phyloP scores from a whole-genome alignment of 2,888 invertebrate genomes.

The Chaetogeoica ovagalla region DNA sequence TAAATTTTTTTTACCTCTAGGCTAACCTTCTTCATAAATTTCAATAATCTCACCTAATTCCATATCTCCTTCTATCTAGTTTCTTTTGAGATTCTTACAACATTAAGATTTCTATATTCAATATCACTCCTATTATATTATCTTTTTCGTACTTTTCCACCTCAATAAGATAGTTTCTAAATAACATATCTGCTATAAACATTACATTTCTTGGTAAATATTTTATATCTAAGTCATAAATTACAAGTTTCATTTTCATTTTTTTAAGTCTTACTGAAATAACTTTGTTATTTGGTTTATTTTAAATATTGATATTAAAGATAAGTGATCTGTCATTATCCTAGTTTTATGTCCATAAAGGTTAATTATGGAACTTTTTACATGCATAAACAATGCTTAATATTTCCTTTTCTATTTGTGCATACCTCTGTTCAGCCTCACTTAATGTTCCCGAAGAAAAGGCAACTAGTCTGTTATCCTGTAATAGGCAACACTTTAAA shows the following conservation, averaged over 20 bases:
- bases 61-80: background rate
- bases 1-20: background rate
- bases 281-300: conserved; percentile 51
- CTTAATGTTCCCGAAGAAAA: conserved; percentile 58
- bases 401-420: conserved; percentile 58
- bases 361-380: conserved; percentile 58
- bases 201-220: conserved; percentile 57
- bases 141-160: background rate
- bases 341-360: conserved; percentile 57
- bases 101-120: background rate
- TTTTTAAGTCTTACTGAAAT: conserved; percentile 51
- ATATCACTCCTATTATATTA: background rate
- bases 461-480: background rate
- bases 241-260: conserved; percentile 57
- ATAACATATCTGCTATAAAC: conserved; percentile 57
- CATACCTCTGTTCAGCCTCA: conserved; percentile 55
- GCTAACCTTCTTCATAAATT: background rate
- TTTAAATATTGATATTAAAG: conserved; percentile 56
- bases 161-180: conserved; percentile 54
- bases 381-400: conserved; percentile 58
- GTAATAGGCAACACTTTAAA: conserved; percentile 15
- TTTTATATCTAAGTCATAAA: conserved; percentile 56
- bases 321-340: conserved; percentile 58
- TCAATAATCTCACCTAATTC: background rate
- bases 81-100: background rate